These are phyloP conservation scores for Brachionus asplanchnoidis DNA, from an alignment of 1,140 invertebrate species.

Conservation along the genomic window DNA sequence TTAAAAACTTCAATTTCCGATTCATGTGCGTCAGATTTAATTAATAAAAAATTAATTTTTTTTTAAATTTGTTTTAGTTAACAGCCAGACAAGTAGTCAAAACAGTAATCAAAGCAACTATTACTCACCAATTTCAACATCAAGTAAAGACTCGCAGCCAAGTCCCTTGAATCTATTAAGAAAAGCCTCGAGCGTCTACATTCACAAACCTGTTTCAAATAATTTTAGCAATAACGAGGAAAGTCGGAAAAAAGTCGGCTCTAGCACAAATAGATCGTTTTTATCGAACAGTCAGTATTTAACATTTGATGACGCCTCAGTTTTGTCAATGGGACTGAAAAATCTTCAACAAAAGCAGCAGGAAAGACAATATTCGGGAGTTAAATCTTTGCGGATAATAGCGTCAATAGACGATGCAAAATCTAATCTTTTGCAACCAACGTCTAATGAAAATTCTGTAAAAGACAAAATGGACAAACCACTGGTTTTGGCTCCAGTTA, in stretches of 20 bases:
- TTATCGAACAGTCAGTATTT: background rate
- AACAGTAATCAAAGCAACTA: background rate
- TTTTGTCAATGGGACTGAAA: slow-evolving; percentile 1
- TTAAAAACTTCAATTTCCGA: too few species aligned
- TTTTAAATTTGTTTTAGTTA: background rate
- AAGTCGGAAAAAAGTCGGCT: background rate
- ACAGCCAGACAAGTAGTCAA: background rate
- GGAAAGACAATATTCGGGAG: slow-evolving; percentile 17
- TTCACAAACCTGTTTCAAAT: background rate
- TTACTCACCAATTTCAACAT: background rate
- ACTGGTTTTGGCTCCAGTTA: background rate
- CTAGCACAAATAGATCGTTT: background rate
- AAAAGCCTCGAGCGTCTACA: background rate
- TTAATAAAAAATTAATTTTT: background rate
- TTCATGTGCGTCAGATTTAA: too few species aligned
- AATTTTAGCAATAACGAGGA: background rate
- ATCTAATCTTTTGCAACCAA: background rate
- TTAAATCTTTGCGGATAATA: background rate
- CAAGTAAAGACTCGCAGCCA: background rate
- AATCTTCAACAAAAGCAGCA: slow-evolving; percentile 24
- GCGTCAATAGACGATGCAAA: background rate
- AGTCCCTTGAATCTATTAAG: background rate
- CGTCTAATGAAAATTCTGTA: background rate
- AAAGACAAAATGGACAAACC: background rate
- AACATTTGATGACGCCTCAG: background rate